These are phyloP conservation scores for Morbakka virulenta DNA, from an alignment of 30 jellyfish, hydroid and myxozoan genomes.

Conservation along the genomic window DNA sequence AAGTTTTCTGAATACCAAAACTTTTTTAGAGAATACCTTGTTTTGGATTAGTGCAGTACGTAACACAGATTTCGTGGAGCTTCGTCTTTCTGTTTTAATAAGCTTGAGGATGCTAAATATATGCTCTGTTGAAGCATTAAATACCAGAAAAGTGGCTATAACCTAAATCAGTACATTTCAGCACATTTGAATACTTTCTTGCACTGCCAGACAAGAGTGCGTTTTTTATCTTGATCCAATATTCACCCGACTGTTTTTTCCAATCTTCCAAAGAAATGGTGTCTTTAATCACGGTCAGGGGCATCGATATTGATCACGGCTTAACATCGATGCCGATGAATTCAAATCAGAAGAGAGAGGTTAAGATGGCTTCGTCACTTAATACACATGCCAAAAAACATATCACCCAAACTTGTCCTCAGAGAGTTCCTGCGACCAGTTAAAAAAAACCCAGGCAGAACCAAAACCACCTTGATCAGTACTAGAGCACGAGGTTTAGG, in stretches of 20 bases:
- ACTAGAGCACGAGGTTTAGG: not conserved
- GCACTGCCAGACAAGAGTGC: not conserved
- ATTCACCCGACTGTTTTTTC: not conserved
- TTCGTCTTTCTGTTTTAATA: conserved; percentile 22
- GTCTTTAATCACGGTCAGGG: conserved; percentile 41
- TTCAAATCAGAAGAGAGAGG: conserved; percentile 1
- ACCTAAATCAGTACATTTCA: not conserved
- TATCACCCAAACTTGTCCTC: too few species aligned
- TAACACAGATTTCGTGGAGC: conserved; percentile 4
- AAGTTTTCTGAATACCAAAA: not conserved
- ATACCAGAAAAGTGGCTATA: conserved; percentile 34
- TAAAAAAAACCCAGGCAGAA: not conserved
- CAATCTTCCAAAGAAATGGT: conserved; percentile 10
- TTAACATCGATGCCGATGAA: not conserved
- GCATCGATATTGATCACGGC: not conserved
- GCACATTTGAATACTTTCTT: conserved; percentile 28
- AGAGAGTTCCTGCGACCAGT: too few species aligned
- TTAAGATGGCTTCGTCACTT: conserved; percentile 1
- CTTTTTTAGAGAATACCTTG: conserved; percentile 6
- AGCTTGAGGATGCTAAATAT: conserved; percentile 27
- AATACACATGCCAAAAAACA: not conserved
- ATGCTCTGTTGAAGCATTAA: too few species aligned
- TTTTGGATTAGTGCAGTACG: conserved; percentile 26
- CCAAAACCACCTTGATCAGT: conserved; percentile 10
- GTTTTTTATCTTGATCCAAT: not conserved